Percentiles rank a stretch among this genome's conserved stretches.
phyloP scores from a whole-genome alignment of 35 echinoderm and acorn worm genomes.

The Apostichopus japonicus region DNA sequence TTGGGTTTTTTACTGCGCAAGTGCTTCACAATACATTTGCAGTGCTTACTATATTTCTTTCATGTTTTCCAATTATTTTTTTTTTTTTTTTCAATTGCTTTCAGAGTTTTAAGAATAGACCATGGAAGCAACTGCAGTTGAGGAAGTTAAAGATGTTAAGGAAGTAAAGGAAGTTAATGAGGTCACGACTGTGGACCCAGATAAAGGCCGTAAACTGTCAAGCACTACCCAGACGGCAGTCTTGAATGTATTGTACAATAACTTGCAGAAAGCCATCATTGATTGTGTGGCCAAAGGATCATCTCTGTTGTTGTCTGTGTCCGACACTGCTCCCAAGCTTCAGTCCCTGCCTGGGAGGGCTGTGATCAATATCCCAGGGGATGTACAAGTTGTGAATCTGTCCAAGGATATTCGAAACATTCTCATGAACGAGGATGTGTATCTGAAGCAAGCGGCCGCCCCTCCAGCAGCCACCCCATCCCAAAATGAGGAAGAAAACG shows the following conservation, averaged over 20 bases:
- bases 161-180: neutral
- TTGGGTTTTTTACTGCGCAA: too few relatives aligned
- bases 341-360: constrained; percentile 33
- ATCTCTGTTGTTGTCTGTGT: constrained; percentile 34
- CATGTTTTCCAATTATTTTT: too few relatives aligned
- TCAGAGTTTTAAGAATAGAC: too few relatives aligned
- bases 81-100: too few relatives aligned
- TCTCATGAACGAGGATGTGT: constrained; percentile 44
- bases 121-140: constrained; percentile 1
- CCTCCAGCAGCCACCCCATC: neutral
- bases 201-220: constrained; percentile 36
- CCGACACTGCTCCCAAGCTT: constrained; percentile 19
- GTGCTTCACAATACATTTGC: too few relatives aligned
- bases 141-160: neutral
- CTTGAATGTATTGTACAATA: constrained; percentile 54
- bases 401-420: constrained; percentile 51
- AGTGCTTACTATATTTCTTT: too few relatives aligned
- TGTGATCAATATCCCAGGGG: constrained; percentile 21
- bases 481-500: constrained; percentile 9
- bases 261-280: constrained; percentile 49
- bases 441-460: constrained; percentile 3
- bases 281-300: constrained; percentile 34
- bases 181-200: constrained; percentile 25
- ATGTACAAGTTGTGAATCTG: constrained; percentile 43
- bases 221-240: constrained; percentile 34